phyloP scores from a whole-genome alignment of 2,888 invertebrate species.

The Ornithoptera priamus region DNA sequence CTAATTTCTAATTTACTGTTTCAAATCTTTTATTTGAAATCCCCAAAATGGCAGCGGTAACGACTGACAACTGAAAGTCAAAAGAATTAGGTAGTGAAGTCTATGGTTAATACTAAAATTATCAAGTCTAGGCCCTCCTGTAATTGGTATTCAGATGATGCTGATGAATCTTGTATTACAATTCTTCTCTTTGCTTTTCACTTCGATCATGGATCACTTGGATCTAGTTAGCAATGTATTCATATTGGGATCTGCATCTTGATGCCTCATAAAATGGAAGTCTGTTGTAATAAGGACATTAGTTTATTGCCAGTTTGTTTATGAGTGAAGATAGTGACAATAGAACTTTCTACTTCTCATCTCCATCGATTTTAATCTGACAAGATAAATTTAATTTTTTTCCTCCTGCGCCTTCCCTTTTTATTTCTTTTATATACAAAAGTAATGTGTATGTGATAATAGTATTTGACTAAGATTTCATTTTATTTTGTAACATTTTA shows the following conservation, averaged over 20 bases:
- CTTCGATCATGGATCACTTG: background rate
- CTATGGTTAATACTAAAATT: too few relatives aligned
- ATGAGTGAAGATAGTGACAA: background rate
- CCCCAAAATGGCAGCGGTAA: too few relatives aligned
- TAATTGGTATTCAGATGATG: background rate
- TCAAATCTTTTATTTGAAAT: too few relatives aligned
- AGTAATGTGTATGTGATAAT: slow-evolving; percentile 72
- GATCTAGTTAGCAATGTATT: background rate
- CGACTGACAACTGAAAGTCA: too few relatives aligned
- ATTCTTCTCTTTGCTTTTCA: background rate
- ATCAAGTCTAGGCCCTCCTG: too few relatives aligned
- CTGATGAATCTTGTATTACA: background rate
- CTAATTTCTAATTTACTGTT: background rate
- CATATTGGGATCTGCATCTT: slow-evolving; percentile 11
- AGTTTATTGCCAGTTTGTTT: background rate
- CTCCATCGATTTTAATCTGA: background rate
- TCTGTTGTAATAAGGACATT: slow-evolving; percentile 1
- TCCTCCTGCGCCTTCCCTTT: slow-evolving; percentile 6
- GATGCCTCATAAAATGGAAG: background rate
- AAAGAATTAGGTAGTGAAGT: too few relatives aligned
- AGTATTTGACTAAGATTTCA: slow-evolving; percentile 66
- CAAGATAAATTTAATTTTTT: background rate
- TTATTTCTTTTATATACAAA: slow-evolving; percentile 13
- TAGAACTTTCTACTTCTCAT: background rate
- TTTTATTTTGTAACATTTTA: slow-evolving; percentile 65